Base-by-base conservation (phyloP, 2,797 vertebrate genomes). In the Clarias laeviceps region DNA sequence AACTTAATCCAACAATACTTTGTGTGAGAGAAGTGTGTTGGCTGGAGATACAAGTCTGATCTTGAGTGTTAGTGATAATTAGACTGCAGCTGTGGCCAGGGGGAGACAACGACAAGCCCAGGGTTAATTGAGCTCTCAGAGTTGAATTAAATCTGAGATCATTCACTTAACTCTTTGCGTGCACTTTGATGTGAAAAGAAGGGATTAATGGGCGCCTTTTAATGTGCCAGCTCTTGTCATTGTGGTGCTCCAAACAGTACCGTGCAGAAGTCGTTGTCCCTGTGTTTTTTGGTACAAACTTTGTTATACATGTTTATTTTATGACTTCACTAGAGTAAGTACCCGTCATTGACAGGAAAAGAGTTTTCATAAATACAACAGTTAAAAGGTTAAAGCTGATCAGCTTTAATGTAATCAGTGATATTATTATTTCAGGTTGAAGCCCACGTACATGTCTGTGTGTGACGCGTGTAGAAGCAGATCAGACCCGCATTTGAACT, bases 1-100 rank as follows among this genome's bases (percentile, higher is more conserved):
- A 56, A 20, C 37, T 32, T 12, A 40, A 64, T 45, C 61, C 78
- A 45, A 5, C 37, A 45, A 54, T 27, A 18, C 62, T 37, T 40
- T 54, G 37, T 27, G 27, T 27, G 66, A 54, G 9, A 34, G 45
- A 45, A 64, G 65, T 27, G 45, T n/a, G 45, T 24, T 57, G 29
- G 27, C 45, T 82, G 18, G 15, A 37, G 65, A 69, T 40, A 11
- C 80, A 70, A 70, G 80, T 70, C 57, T 17, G 80, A 70, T 82
- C 80, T 70, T 82, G 80, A 29, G 80, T 73, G 15, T 77, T 54
- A 24, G 59, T 29, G 84, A 40, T 82, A 82, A 85, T 66, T 69
- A 54, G 45, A 34, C 59, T 34, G 72, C 69, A 73, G 82, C 69
- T 77, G 68, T 45, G 68, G 17, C 65, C 9, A 24, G 32, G 32